Conservation (phyloP, 2,113 vertebrate species). For the Psettodes erumei region DNA sequence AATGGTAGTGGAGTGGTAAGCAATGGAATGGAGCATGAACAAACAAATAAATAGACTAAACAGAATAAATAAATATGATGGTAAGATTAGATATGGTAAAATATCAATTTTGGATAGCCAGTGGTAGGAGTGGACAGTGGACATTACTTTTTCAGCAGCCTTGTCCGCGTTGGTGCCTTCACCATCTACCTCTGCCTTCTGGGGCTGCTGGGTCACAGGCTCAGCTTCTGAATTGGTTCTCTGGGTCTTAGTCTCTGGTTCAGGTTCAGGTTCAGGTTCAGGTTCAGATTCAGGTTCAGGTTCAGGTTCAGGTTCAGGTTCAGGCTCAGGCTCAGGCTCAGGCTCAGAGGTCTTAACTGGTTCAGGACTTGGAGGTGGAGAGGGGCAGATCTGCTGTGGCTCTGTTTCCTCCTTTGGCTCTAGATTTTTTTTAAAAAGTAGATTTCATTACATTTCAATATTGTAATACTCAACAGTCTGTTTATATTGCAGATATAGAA, state of each 20-base stretch:
- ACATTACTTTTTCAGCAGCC: conserved; percentile 66
- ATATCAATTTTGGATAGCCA: too few species aligned
- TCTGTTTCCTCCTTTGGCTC: conserved; percentile 48
- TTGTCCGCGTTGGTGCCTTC: conserved; percentile 33
- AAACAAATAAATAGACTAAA: too few species aligned
- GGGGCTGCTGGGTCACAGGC: conserved; percentile 77
- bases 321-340: neutral
- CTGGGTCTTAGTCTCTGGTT: conserved; percentile 23
- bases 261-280: neutral
- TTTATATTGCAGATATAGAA: neutral
- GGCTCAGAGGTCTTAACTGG: conserved; percentile 28
- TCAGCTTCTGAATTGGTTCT: conserved; percentile 39
- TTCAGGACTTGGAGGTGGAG: conserved; percentile 48
- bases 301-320: conserved; percentile 1
- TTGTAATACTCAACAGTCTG: neutral
- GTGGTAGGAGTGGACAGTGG: too few species aligned
- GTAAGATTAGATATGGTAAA: too few species aligned
- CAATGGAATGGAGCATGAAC: too few species aligned
- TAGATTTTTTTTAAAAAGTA: conserved; percentile 21
- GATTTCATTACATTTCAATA: neutral
- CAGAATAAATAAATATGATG: too few species aligned
- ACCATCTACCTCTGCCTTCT: conserved; percentile 47
- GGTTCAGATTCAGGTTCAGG: neutral
- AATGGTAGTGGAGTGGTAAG: neutral
- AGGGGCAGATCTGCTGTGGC: conserved; percentile 14